These are phyloP conservation scores for Himalopsyche anomala DNA, from an alignment of 2,888 invertebrate genomes.

Conservation along the genomic window DNA sequence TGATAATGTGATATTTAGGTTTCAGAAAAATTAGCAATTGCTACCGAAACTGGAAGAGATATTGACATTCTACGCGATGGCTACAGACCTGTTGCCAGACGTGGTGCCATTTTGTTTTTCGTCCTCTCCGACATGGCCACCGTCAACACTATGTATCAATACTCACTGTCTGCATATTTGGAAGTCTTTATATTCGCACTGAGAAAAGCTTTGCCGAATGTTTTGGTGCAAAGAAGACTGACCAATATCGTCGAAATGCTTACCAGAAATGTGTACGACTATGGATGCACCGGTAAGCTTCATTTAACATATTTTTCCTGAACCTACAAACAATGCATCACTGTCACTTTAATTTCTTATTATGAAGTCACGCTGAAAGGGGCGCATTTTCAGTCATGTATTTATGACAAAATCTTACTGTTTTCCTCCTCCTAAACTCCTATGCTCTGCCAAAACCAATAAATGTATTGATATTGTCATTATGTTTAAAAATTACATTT, in stretches of 20 bases:
- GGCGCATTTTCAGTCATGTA: too few relatives aligned
- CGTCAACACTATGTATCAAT: constrained; percentile 95
- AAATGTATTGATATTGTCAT: too few relatives aligned
- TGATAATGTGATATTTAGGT: constrained; percentile 71
- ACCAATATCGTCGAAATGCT: constrained; percentile 89
- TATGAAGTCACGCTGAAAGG: too few relatives aligned
- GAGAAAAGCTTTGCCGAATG: constrained; percentile 89
- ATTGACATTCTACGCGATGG: constrained; percentile 90
- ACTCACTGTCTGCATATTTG: constrained; percentile 89
- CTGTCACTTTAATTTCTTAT: too few relatives aligned
- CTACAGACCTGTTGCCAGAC: constrained; percentile 89
- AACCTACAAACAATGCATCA: too few relatives aligned
- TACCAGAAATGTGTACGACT: constrained; percentile 92
- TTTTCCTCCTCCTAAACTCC: too few relatives aligned
- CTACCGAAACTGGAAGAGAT: constrained; percentile 85
- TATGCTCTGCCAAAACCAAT: too few relatives aligned
- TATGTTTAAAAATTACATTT: too few relatives aligned
- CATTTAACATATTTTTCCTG: too few relatives aligned
- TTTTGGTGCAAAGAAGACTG: constrained; percentile 84
- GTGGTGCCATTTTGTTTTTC: constrained; percentile 94
- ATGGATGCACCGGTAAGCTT: constrained; percentile 87
- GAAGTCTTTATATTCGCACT: constrained; percentile 90
- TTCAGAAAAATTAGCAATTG: constrained; percentile 86
- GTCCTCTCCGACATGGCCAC: constrained; percentile 92
- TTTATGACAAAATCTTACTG: too few relatives aligned